A percentile compares a stretch with the other conserved stretches of the same genome.
Evolutionary conservation across 2,888 invertebrate genomes (phyloP).

Genomic region (Synergus laeviventris): DNA sequence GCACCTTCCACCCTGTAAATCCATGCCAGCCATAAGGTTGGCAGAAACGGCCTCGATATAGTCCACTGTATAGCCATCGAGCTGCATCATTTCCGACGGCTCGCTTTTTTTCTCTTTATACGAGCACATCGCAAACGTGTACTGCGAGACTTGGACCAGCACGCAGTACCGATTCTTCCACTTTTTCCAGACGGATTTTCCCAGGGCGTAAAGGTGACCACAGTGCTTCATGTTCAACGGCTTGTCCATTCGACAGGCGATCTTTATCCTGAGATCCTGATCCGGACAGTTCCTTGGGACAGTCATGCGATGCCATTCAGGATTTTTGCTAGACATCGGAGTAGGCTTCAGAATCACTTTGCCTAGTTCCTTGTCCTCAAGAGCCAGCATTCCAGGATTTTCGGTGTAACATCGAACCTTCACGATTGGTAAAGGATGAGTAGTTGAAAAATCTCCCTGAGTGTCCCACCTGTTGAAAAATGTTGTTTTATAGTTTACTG

Average conservation of each 20-base stretch:
- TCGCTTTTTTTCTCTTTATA: conserved; percentile 99
- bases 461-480: conserved; percentile 93
- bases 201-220: conserved; percentile 94
- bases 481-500: conserved; percentile 19
- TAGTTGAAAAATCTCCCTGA: conserved; percentile 99
- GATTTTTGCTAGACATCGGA: conserved; percentile 91
- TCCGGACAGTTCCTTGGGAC: conserved; percentile 96
- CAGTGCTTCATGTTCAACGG: conserved; percentile 99
- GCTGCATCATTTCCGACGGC: conserved; percentile 99
- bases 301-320: conserved; percentile 99
- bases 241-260: conserved; percentile 98
- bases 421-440: conserved; percentile 96
- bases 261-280: conserved; percentile 97
- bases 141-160: conserved; percentile 99
- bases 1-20: conserved; percentile 73
- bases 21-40: conserved; percentile 95
- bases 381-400: conserved; percentile 96
- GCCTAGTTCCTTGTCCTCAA: conserved; percentile 99
- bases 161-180: conserved; percentile 99
- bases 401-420: conserved; percentile 99
- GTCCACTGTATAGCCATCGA: conserved; percentile 99
- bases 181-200: conserved; percentile 99
- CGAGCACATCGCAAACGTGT: conserved; percentile 99
- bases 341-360: conserved; percentile 93
- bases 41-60: conserved; percentile 97